Conservation (phyloP, 1,140 invertebrate genomes). For the Aphelinus certus region DNA sequence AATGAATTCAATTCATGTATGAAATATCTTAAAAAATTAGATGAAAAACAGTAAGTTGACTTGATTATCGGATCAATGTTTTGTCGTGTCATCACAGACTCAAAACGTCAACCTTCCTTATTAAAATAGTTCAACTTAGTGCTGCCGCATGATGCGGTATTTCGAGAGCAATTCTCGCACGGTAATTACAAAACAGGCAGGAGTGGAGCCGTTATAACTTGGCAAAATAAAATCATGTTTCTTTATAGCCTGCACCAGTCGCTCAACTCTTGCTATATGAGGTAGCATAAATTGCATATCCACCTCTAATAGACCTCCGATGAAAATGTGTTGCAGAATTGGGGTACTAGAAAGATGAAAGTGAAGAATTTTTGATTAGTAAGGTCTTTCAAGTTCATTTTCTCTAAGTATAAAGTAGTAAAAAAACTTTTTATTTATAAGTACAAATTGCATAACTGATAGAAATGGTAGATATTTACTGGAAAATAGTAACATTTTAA, state of each 20-base stretch:
- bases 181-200: slow-evolving; percentile 60
- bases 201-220: slow-evolving; percentile 61
- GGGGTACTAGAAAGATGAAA: not conserved
- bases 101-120: too few species aligned
- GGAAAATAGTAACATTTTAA: too few species aligned
- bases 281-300: not conserved
- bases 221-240: slow-evolving; percentile 67
- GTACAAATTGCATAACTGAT: too few species aligned
- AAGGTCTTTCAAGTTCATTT: too few species aligned
- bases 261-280: slow-evolving; percentile 51
- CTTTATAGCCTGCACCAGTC: slow-evolving; percentile 57
- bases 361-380: not conserved
- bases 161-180: slow-evolving; percentile 51
- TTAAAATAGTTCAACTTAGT: slow-evolving; percentile 1
- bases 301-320: slow-evolving; percentile 47
- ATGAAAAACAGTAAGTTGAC: too few species aligned
- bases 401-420: too few species aligned
- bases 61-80: too few species aligned
- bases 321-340: slow-evolving; percentile 54
- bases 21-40: too few species aligned
- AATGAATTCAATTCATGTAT: too few species aligned
- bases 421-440: too few species aligned
- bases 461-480: too few species aligned
- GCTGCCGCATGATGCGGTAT: slow-evolving; percentile 51
- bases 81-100: too few species aligned